Base-by-base conservation (phyloP, 2,797 vertebrate genomes). In the Sitta carolinensis region DNA sequence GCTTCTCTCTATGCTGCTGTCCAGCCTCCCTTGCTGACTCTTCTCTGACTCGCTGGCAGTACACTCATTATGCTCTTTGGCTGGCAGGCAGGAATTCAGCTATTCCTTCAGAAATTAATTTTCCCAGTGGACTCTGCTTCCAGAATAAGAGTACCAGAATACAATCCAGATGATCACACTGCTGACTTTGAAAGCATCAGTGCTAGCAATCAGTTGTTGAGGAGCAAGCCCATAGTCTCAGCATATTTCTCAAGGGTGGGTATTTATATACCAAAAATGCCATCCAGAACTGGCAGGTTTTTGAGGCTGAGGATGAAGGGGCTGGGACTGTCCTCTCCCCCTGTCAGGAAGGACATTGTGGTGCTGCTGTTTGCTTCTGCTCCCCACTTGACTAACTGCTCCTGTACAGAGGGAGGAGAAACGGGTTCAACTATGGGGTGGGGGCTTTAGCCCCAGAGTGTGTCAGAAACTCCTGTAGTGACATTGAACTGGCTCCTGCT, bases 41-140 rank as follows among this genome's bases (percentile, higher is more conserved):
- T 47, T 14, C 72, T 70, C 84, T 85, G 72, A 78, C 54, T 91
- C 68, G 48, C 64, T 84, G 64, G 75, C 2, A 4, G 45, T 75
- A 34, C 42, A 9, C 72, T 90, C 13, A 4, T 90, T 91, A 83
- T 55, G 64, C 78, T 40, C 48, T 89, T 93, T 78, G 82, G 26
- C 61, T 67, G 54, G 75, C 76, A 84, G 51, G 43, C 81, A 89
- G 61, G 25, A 52, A 58, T 83, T 89, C 88, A 89, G 72, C 51
- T 75, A 13, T 72, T 93, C 66, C 72, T 92, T 84, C 81, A 87
- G 75, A 95, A 95, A 90, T 89, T 90, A 75, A 85, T 93, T 92
- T 94, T 62, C 47, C 42, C 58, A 26, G 32, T 78, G 76, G 68
- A 84, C 23, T 93, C 34, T 85, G 18, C 47, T 92, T 85, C 51